Evolutionary conservation across 2,797 vertebrate species (phyloP).

Genomic region (Urosaurus nigricauda): DNA sequence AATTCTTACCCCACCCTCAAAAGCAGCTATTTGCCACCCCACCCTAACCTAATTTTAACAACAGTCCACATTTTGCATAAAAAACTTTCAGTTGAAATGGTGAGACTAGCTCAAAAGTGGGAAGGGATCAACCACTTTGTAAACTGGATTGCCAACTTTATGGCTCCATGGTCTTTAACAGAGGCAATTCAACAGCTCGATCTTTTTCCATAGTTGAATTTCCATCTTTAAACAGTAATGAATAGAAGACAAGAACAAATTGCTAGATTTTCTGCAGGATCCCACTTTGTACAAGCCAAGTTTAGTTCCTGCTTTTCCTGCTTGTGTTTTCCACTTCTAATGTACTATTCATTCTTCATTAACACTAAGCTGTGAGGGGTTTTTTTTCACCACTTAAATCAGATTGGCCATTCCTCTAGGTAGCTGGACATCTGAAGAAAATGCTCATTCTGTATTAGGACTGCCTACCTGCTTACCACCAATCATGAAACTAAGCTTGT

Average conservation of each 20-base stretch:
- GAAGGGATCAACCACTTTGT: neutral
- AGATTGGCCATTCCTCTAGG: neutral
- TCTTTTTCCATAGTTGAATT: neutral
- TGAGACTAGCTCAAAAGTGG: neutral
- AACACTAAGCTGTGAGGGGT: neutral
- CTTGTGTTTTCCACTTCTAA: neutral
- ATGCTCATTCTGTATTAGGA: neutral
- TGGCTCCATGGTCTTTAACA: neutral
- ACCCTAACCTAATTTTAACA: neutral
- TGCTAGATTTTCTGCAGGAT: neutral
- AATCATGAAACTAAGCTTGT: neutral
- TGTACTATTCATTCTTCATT: neutral
- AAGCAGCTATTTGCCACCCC: neutral
- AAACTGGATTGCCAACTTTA: neutral
- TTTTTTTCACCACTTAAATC: neutral
- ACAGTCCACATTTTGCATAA: slow-evolving; percentile 8
- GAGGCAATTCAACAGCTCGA: neutral
- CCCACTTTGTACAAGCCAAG: neutral
- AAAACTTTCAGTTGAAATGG: neutral
- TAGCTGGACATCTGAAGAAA: neutral
- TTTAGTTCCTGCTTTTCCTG: neutral
- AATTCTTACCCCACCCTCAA: neutral
- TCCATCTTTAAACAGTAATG: neutral
- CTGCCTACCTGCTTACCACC: neutral
- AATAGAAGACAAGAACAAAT: neutral